Evolutionary conservation across 2,113 vertebrate species (phyloP).

Genomic region (Zeus faber): DNA sequence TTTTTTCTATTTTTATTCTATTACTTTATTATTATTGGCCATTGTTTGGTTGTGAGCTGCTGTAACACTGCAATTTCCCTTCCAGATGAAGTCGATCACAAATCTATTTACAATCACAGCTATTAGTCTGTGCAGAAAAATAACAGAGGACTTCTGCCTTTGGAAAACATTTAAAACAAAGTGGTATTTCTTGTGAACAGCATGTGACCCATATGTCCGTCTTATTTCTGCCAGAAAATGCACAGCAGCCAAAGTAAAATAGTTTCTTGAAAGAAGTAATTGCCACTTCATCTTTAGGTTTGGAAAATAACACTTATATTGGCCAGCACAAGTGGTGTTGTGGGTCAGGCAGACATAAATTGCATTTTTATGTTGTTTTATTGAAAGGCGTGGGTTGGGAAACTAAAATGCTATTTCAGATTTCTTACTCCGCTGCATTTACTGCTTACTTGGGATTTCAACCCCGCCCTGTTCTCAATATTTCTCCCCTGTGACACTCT

Average conservation of each 20-base stretch:
- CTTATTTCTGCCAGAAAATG: conserved; percentile 25
- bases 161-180: conserved; percentile 19
- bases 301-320: conserved; percentile 67
- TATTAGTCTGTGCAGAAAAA: too few species aligned
- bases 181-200: conserved; percentile 23
- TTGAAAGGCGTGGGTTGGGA: conserved; percentile 63
- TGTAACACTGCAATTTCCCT: too few species aligned
- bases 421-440: conserved; percentile 73
- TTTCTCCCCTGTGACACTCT: conserved; percentile 55
- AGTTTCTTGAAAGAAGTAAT: conserved; percentile 50
- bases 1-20: too few species aligned
- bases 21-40: too few species aligned
- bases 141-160: too few species aligned
- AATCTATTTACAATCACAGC: too few species aligned
- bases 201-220: conserved; percentile 30
- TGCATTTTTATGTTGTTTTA: conserved; percentile 68
- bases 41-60: too few species aligned
- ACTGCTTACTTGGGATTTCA: conserved; percentile 74
- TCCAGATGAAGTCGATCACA: too few species aligned
- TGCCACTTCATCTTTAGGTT: conserved; percentile 62
- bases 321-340: conserved; percentile 34
- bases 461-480: conserved; percentile 51
- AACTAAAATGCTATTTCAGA: conserved; percentile 64
- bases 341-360: conserved; percentile 56
- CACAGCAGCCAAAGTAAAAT: conserved; percentile 18